These are phyloP conservation scores for Drosophila nigrodunni DNA, from an alignment of 1,140 invertebrate species.

Conservation along the genomic window DNA sequence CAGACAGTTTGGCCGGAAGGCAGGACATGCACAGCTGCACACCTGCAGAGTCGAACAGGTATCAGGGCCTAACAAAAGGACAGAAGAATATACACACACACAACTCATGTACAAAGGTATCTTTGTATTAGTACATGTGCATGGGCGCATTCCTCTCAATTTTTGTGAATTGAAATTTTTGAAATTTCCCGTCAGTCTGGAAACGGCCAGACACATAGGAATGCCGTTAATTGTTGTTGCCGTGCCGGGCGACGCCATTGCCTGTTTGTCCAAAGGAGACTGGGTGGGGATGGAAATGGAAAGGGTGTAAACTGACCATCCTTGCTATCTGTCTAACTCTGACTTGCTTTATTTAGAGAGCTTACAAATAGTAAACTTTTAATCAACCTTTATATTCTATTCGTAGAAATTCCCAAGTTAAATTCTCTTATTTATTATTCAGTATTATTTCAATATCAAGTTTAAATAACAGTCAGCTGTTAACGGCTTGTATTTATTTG, in stretches of 20 bases:
- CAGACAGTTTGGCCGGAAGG: conserved; percentile 24
- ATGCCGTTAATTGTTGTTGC: conserved; percentile 74
- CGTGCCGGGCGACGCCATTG: conserved; percentile 33
- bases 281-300: not conserved
- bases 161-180: conserved; percentile 82
- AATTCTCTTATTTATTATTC: not conserved
- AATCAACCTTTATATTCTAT: not conserved
- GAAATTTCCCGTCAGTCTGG: conserved; percentile 79
- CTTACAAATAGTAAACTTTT: conserved; percentile 1
- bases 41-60: not conserved
- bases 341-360: not conserved
- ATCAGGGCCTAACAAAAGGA: conserved; percentile 8
- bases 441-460: not conserved
- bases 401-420: not conserved
- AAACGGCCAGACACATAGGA: conserved; percentile 69
- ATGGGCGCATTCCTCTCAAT: conserved; percentile 70
- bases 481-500: conserved; percentile 11
- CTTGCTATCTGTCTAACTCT: not conserved
- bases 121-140: conserved; percentile 38
- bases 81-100: conserved; percentile 10
- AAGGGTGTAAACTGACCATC: conserved; percentile 4
- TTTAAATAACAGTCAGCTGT: conserved; percentile 10
- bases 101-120: no score
- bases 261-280: not conserved
- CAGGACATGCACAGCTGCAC: conserved; percentile 28